Percentiles rank a stretch among this genome's conserved stretches.
Conservation (phyloP, 2,113 vertebrate genomes). For the Scomber colias region DNA sequence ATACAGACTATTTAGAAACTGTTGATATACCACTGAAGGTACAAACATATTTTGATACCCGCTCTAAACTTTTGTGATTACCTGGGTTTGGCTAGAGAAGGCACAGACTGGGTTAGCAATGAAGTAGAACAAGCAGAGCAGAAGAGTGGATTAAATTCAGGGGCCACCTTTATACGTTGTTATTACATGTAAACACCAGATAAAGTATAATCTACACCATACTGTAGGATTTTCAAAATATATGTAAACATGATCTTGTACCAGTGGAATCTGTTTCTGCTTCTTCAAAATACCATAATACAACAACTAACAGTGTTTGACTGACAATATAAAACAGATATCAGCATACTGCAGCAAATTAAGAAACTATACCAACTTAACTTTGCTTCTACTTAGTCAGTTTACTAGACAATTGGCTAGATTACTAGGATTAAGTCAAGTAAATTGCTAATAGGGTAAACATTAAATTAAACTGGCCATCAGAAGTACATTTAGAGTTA, state of each 20-base stretch:
- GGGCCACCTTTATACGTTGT: neutral
- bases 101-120: neutral
- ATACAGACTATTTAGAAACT: slow-evolving; percentile 22
- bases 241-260: no score
- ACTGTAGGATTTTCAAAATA: no score
- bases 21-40: slow-evolving; percentile 23
- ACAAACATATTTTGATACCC: slow-evolving; percentile 19
- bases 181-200: neutral
- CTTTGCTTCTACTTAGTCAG: neutral
- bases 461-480: neutral
- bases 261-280: no score
- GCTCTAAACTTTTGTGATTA: slow-evolving; percentile 15
- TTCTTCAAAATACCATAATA: no score
- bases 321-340: neutral
- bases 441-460: no score
- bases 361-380: neutral
- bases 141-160: neutral
- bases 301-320: neutral
- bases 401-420: neutral
- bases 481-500: neutral
- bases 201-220: slow-evolving; percentile 1
- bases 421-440: neutral
- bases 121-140: neutral
- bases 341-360: neutral
- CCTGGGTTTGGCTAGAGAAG: neutral